phyloP scores from a whole-genome alignment of 23 tunicate species.

The Oikopleura dioica region DNA sequence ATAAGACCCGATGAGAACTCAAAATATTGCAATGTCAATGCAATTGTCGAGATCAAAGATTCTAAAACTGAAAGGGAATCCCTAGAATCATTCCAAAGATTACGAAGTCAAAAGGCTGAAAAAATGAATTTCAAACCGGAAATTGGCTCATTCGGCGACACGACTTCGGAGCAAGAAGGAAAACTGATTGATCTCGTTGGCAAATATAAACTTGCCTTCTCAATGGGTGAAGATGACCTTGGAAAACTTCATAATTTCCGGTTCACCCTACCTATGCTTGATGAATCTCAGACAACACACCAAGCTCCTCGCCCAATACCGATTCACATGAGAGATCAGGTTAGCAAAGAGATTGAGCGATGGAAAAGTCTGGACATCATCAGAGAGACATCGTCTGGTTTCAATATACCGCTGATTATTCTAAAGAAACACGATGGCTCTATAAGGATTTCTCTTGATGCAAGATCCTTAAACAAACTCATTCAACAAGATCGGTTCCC shows the following conservation, averaged over 20 bases:
- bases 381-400: not conserved
- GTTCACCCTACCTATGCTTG: not conserved
- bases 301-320: conserved; percentile 1
- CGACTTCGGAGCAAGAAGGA: not conserved
- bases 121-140: no score
- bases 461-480: not conserved
- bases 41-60: no score
- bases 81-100: no score
- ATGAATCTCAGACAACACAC: not conserved
- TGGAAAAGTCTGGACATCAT: not conserved
- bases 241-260: not conserved
- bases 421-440: not conserved
- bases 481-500: not conserved
- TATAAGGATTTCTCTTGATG: not conserved
- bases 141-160: not conserved
- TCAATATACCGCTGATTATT: not conserved
- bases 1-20: no score
- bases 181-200: no score
- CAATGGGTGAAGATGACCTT: not conserved
- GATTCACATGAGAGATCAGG: not conserved
- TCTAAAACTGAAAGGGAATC: no score
- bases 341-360: not conserved
- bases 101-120: no score
- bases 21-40: no score
- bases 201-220: not conserved